phyloP scores from a whole-genome alignment of 92 coral and sea anemone species.

The Actinernus sp. region DNA sequence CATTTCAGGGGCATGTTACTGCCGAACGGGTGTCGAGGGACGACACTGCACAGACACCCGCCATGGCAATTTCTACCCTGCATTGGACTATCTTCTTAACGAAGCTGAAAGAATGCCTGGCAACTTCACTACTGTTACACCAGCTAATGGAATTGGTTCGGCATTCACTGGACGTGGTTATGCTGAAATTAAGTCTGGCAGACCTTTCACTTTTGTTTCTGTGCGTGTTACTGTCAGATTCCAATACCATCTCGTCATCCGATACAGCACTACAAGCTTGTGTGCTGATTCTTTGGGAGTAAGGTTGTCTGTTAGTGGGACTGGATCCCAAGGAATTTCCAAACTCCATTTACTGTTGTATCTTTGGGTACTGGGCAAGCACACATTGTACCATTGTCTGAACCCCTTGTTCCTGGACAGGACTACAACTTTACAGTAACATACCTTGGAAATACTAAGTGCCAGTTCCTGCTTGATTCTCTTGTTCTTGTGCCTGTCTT shows the following conservation, averaged over 20 bases:
- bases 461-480: constrained; percentile 72
- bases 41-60: constrained; percentile 47
- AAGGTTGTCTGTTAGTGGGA: neutral
- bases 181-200: constrained; percentile 38
- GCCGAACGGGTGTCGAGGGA: constrained; percentile 82
- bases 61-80: constrained; percentile 67
- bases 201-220: constrained; percentile 25
- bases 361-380: constrained; percentile 38
- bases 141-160: constrained; percentile 39
- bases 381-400: constrained; percentile 18
- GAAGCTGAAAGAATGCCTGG: constrained; percentile 75
- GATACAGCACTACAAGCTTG: constrained; percentile 49
- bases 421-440: constrained; percentile 44
- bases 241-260: constrained; percentile 49
- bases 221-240: constrained; percentile 32
- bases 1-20: constrained; percentile 73
- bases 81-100: constrained; percentile 64
- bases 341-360: constrained; percentile 11
- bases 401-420: constrained; percentile 16
- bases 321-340: no score
- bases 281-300: constrained; percentile 8
- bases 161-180: constrained; percentile 78
- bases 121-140: constrained; percentile 30
- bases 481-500: constrained; percentile 77
- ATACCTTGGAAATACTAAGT: constrained; percentile 27